phyloP scores from a whole-genome alignment of 2,113 vertebrate species.

The Trogon melanurus region DNA sequence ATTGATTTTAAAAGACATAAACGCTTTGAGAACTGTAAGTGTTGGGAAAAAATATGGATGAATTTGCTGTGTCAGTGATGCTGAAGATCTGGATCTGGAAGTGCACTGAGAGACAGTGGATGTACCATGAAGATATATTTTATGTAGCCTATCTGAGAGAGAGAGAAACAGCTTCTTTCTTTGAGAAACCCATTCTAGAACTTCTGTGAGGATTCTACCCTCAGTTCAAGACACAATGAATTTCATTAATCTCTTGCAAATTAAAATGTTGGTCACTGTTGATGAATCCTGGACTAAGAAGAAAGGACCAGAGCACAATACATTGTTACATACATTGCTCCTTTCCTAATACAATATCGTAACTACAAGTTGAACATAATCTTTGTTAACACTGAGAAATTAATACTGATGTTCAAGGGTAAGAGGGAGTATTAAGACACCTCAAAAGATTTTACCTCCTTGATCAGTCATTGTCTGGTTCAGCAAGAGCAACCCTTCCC shows the following conservation, averaged over 20 bases:
- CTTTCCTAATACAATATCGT: background rate
- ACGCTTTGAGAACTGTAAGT: background rate
- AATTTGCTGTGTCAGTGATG: background rate
- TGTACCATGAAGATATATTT: background rate
- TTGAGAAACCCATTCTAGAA: background rate
- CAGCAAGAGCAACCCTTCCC: background rate
- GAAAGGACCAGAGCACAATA: background rate
- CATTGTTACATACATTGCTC: background rate
- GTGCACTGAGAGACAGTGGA: background rate
- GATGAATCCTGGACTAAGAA: background rate
- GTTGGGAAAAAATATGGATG: background rate
- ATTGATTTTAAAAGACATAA: background rate
- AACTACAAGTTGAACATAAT: background rate
- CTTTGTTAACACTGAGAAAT: background rate
- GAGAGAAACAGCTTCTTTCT: background rate
- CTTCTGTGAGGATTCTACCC: background rate
- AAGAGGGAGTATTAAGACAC: background rate
- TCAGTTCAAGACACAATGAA: background rate
- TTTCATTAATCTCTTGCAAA: background rate
- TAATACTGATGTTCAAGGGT: background rate
- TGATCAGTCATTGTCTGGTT: background rate
- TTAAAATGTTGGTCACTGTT: background rate
- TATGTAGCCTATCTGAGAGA: background rate
- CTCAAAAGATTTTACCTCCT: background rate
- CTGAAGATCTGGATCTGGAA: background rate